Percentiles rank a stretch among this genome's conserved stretches.
These are phyloP conservation scores for Scatophagus argus DNA, from an alignment of 2,113 vertebrate genomes.

Conservation along the genomic window DNA sequence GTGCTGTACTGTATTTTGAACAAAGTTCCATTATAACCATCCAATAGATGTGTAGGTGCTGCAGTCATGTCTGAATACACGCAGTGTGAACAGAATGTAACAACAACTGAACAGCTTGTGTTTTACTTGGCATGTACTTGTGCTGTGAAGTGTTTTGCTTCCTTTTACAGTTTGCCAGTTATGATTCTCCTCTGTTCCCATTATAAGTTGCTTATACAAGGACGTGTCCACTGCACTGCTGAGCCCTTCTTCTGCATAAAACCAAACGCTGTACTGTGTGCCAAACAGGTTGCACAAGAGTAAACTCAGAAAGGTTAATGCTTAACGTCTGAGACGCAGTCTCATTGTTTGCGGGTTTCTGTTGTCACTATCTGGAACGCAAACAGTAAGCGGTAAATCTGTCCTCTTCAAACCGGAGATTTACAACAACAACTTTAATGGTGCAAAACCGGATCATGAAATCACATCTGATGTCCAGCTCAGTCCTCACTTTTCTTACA, in stretches of 20 bases:
- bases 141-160: slow-evolving; percentile 51
- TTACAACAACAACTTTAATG: slow-evolving; percentile 4
- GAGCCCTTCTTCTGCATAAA: slow-evolving; percentile 10
- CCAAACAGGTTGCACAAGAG: not conserved
- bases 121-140: slow-evolving; percentile 54
- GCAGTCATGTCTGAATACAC: slow-evolving; percentile 6
- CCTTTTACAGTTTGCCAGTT: slow-evolving; percentile 60
- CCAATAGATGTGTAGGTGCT: slow-evolving; percentile 2
- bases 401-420: slow-evolving; percentile 11
- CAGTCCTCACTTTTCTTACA: not conserved
- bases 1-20: slow-evolving; percentile 13
- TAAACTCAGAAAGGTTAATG: slow-evolving; percentile 6
- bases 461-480: slow-evolving; percentile 14
- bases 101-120: slow-evolving; percentile 18
- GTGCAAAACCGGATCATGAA: not conserved
- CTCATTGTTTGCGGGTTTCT: slow-evolving; percentile 21
- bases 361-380: slow-evolving; percentile 6
- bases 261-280: not conserved
- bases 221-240: slow-evolving; percentile 41
- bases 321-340: not conserved
- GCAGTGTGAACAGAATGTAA: slow-evolving; percentile 6
- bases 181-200: slow-evolving; percentile 44
- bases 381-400: not conserved
- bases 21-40: not conserved
- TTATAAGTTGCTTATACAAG: slow-evolving; percentile 27